A percentile compares a stretch with the other conserved stretches of the same genome.
phyloP scores from a whole-genome alignment of 1,140 invertebrate species.

The Calliphora vicina region DNA sequence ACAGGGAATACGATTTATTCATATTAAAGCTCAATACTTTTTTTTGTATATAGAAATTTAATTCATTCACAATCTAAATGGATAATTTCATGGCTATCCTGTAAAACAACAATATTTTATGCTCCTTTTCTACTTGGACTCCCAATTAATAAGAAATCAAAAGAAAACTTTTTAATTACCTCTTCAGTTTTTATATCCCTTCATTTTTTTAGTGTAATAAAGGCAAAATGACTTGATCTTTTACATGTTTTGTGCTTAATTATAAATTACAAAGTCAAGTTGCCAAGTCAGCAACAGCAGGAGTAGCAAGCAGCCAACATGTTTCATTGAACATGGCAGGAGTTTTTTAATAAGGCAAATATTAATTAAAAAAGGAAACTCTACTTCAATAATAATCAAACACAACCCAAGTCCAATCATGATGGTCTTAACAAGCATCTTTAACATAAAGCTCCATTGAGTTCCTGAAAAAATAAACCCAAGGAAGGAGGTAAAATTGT shows the following conservation, averaged over 20 bases:
- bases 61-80: too few relatives aligned
- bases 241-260: neutral
- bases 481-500: neutral
- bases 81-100: too few relatives aligned
- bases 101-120: too few relatives aligned
- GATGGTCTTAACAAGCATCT: neutral
- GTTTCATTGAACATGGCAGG: neutral
- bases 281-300: neutral
- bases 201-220: neutral
- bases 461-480: neutral
- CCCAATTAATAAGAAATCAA: neutral
- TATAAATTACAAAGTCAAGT: neutral
- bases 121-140: too few relatives aligned
- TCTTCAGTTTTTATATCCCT: conserved; percentile 8
- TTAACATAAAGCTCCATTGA: neutral
- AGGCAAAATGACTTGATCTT: conserved; percentile 13
- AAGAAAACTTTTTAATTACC: conserved; percentile 29
- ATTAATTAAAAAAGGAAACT: conserved; percentile 33
- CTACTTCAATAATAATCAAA: conserved; percentile 4
- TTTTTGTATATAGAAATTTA: too few relatives aligned
- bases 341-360: conserved; percentile 22
- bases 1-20: too few relatives aligned
- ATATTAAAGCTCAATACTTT: too few relatives aligned
- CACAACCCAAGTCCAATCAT: neutral
- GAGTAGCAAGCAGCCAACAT: neutral